Conservation (phyloP, 2,797 vertebrate species). For the Catamblyrhynchus diadema region DNA sequence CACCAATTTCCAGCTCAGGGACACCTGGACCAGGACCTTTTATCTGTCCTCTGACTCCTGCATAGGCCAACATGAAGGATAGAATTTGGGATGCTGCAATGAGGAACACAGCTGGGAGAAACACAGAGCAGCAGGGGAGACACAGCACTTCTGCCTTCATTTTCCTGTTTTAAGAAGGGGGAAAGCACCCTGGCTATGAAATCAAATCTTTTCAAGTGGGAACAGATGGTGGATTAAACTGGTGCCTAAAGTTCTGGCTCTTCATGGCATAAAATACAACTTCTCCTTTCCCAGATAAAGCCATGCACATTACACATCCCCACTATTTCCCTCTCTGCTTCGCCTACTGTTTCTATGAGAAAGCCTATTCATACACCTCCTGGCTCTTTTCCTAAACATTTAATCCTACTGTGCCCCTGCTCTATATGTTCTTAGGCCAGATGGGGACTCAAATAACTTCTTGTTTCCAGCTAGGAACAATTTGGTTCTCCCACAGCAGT, state of each 20-base stretch:
- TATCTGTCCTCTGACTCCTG: background rate
- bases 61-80: background rate
- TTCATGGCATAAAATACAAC: background rate
- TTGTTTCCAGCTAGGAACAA: slow-evolving; percentile 37
- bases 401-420: background rate
- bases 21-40: background rate
- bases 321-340: background rate
- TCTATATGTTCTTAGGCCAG: background rate
- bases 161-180: background rate
- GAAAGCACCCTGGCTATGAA: background rate
- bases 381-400: background rate
- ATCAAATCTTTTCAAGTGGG: background rate
- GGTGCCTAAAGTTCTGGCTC: background rate
- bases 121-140: background rate
- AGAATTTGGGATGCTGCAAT: background rate
- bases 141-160: background rate
- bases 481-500: background rate
- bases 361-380: background rate
- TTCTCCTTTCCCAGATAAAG: background rate
- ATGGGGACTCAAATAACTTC: background rate
- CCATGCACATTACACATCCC: background rate
- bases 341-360: background rate
- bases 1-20: background rate
- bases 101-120: background rate
- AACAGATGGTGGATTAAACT: background rate